These are phyloP conservation scores for Scytalopus superciliaris DNA, from an alignment of 2,113 vertebrate species.

Conservation along the genomic window DNA sequence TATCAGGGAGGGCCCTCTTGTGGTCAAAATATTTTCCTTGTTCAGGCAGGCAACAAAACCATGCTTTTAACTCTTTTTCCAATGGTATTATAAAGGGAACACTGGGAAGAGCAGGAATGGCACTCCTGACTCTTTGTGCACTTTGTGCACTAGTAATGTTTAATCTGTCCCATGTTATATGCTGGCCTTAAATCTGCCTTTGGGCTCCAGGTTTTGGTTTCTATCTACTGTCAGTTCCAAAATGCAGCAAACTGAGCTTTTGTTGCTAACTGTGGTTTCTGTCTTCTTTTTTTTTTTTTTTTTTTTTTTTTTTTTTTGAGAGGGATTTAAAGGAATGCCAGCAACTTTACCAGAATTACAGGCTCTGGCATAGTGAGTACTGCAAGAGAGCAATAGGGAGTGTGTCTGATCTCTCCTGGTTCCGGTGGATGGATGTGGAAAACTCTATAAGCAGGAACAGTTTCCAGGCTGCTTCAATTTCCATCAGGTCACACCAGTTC, in stretches of 20 bases:
- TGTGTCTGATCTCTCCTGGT: not conserved
- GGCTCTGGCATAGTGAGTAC: not conserved
- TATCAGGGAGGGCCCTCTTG: slow-evolving; percentile 56
- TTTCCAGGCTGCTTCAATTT: not conserved
- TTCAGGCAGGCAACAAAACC: not conserved
- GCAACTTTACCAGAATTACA: not conserved
- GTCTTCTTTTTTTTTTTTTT: too few relatives aligned
- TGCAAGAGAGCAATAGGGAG: not conserved
- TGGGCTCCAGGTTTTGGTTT: not conserved
- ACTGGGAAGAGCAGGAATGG: not conserved
- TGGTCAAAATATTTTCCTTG: not conserved
- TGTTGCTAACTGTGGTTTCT: not conserved
- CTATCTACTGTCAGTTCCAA: not conserved
- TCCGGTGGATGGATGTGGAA: not conserved
- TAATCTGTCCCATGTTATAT: not conserved
- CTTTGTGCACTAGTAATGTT: not conserved
- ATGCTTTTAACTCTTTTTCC: not conserved
- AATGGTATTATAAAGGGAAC: not conserved
- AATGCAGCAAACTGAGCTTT: not conserved
- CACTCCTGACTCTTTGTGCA: not conserved
- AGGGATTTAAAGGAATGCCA: not conserved
- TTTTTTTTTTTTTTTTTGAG: not conserved
- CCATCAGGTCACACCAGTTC: not conserved
- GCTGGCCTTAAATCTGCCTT: not conserved
- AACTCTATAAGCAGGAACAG: not conserved